Conservation (phyloP, 2,797 vertebrate species). For the Platyrinchus mystaceus region DNA sequence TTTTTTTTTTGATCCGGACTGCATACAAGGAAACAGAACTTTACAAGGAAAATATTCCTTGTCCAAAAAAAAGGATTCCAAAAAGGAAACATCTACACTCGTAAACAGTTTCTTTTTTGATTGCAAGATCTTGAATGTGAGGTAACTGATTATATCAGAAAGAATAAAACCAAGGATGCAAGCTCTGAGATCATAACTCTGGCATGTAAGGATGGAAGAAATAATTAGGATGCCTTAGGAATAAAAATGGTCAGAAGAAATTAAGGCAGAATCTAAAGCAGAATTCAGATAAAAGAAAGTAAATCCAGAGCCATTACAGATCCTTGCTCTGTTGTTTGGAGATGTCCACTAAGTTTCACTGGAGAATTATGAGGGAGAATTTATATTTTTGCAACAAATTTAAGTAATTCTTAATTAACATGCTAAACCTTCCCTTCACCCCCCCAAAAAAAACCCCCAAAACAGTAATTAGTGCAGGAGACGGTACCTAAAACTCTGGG, state of each 20-base stretch:
- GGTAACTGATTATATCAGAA: not conserved
- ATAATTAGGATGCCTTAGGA: not conserved
- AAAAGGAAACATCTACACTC: not conserved
- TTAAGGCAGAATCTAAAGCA: not conserved
- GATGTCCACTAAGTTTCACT: not conserved
- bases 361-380: not conserved
- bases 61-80: not conserved
- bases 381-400: not conserved
- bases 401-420: not conserved
- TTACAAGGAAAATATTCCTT: not conserved
- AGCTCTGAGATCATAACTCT: not conserved
- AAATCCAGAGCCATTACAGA: not conserved
- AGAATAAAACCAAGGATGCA: not conserved
- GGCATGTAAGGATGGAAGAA: not conserved
- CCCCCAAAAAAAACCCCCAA: no score
- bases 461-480: not conserved
- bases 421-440: fast-evolving
- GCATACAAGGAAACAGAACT: not conserved
- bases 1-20: not conserved
- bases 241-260: not conserved
- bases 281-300: not conserved
- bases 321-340: not conserved
- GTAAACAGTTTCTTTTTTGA: not conserved
- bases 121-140: not conserved
- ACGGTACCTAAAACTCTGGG: not conserved